Evolutionary conservation across 30 jellyfish, hydroid and myxozoan species (phyloP).

Genomic region (Hydra vulgaris): DNA sequence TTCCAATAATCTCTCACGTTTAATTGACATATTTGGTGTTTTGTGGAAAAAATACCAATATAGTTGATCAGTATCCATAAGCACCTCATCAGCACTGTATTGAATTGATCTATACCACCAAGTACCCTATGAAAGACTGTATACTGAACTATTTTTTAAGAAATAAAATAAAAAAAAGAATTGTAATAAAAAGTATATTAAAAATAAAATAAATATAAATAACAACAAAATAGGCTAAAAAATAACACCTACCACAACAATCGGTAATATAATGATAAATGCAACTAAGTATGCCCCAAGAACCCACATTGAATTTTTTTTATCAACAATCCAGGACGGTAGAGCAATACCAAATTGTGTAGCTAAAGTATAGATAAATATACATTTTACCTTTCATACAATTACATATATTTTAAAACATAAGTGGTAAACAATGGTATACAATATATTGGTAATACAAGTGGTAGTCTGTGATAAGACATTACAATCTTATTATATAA

Average conservation of each 20-base stretch:
- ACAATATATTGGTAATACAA: too few species aligned
- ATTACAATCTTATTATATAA: too few species aligned
- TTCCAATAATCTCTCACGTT: conserved; percentile 35
- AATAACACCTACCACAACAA: conserved; percentile 64
- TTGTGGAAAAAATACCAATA: conserved; percentile 59
- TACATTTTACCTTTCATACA: not conserved
- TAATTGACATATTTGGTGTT: conserved; percentile 83
- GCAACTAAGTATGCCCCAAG: conserved; percentile 92
- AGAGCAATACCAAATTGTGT: conserved; percentile 95
- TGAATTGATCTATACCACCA: conserved; percentile 98
- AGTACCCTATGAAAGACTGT: conserved; percentile 46
- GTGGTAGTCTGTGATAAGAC: too few species aligned
- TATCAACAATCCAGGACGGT: conserved; percentile 97
- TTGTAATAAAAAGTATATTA: not conserved
- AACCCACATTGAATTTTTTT: conserved; percentile 96
- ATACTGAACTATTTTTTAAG: not conserved
- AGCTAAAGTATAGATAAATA: conserved; percentile 31
- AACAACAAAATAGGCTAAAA: not conserved
- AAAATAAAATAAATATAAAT: not conserved
- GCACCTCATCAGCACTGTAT: conserved; percentile 94
- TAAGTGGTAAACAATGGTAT: too few species aligned
- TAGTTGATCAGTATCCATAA: conserved; percentile 88
- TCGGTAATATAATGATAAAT: conserved; percentile 74
- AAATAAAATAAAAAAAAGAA: not conserved
- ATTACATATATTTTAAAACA: too few species aligned